A percentile compares a stretch with the other conserved stretches of the same genome.
These are phyloP conservation scores for Heterodera schachtii DNA, from an alignment of 1,140 invertebrate genomes.

Conservation along the genomic window DNA sequence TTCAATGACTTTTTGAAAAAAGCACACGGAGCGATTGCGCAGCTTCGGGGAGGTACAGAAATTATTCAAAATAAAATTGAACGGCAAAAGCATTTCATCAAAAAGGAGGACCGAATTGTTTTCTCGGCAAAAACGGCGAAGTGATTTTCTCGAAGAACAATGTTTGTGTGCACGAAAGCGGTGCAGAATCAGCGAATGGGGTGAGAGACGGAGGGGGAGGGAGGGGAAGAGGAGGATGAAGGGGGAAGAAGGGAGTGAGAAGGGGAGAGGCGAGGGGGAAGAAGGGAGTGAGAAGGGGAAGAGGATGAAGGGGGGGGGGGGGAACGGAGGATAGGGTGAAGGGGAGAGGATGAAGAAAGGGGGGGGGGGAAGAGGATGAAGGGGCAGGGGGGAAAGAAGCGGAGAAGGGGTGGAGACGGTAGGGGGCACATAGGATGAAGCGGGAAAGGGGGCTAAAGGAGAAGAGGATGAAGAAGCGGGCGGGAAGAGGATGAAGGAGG, in stretches of 20 bases:
- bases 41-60: constrained; percentile 50
- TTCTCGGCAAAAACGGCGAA: constrained; percentile 63
- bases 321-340: no score
- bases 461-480: no score
- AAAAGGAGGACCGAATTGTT: constrained; percentile 55
- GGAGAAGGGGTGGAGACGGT: no score
- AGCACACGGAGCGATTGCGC: constrained; percentile 59
- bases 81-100: background rate
- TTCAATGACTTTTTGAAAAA: constrained; percentile 63
- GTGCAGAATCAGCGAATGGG: constrained; percentile 38
- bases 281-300: constrained; percentile 63
- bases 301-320: no score
- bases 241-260: constrained; percentile 64
- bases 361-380: no score
- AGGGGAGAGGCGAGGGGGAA: constrained; percentile 73
- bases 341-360: no score
- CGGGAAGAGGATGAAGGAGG: no score
- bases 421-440: no score
- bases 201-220: constrained; percentile 15
- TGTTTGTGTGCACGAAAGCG: constrained; percentile 88
- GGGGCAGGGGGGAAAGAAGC: no score
- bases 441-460: constrained; percentile 60
- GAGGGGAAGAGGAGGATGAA: constrained; percentile 52
- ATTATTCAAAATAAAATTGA: background rate
- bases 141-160: constrained; percentile 76